Evolutionary conservation across 2,888 invertebrate genomes (phyloP).

Genomic region (Helobdella robusta): DNA sequence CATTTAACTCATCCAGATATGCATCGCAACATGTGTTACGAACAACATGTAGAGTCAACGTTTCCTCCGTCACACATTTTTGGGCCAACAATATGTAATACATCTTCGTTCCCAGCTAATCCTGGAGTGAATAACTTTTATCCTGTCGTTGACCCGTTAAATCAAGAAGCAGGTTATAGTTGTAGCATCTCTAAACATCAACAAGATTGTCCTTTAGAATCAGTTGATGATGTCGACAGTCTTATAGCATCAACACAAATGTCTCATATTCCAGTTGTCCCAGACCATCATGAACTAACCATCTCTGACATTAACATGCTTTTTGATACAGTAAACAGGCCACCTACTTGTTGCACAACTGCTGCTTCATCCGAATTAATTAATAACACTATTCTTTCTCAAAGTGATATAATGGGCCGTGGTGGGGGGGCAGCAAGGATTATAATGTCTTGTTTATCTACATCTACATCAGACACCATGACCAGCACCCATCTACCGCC

Average conservation of each 20-base stretch:
- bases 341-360: too few relatives aligned
- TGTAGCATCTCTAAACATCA: slow-evolving; percentile 5
- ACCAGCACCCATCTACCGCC: slow-evolving; percentile 3
- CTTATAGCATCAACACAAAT: slow-evolving; percentile 15
- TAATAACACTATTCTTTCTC: too few relatives aligned
- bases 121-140: slow-evolving; percentile 11
- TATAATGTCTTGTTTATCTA: neutral
- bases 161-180: neutral
- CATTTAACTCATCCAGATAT: neutral
- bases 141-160: neutral
- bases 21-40: neutral
- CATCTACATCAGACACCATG: slow-evolving; percentile 9
- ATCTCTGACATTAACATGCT: slow-evolving; percentile 21
- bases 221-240: slow-evolving; percentile 13
- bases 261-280: neutral
- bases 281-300: slow-evolving; percentile 16
- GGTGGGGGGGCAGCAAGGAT: neutral
- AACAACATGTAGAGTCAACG: neutral
- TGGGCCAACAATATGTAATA: slow-evolving; percentile 10
- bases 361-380: too few relatives aligned
- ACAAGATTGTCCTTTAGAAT: slow-evolving; percentile 4
- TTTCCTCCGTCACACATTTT: slow-evolving; percentile 14
- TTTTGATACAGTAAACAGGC: slow-evolving; percentile 10
- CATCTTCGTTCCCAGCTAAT: neutral
- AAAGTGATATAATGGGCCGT: neutral